Evolutionary conservation across 1,140 invertebrate species (phyloP).

Genomic region (Drosophila bifasciata): DNA sequence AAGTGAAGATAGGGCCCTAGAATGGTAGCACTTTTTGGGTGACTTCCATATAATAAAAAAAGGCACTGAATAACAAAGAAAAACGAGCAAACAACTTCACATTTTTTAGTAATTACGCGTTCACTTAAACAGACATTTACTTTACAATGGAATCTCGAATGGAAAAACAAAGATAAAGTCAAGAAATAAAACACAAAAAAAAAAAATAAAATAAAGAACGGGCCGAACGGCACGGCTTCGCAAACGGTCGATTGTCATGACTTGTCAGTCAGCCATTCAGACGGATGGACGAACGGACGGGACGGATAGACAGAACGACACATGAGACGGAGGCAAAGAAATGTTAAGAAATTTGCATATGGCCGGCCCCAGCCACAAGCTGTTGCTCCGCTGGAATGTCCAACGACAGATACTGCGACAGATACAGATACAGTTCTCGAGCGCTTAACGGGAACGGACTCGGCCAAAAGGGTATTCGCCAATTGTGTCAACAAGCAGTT

Average conservation of each 20-base stretch:
- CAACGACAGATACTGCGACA: slow-evolving; percentile 19
- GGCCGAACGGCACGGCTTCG: slow-evolving; percentile 55
- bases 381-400: slow-evolving; percentile 74
- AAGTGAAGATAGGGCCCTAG: slow-evolving; percentile 2
- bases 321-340: slow-evolving; percentile 48
- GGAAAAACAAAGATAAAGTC: slow-evolving; percentile 55
- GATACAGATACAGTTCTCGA: slow-evolving; percentile 47
- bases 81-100: slow-evolving; percentile 40
- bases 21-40: slow-evolving; percentile 52
- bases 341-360: slow-evolving; percentile 78
- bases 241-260: slow-evolving; percentile 69
- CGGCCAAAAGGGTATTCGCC: slow-evolving; percentile 66
- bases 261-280: slow-evolving; percentile 42
- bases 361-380: slow-evolving; percentile 46
- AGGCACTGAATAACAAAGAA: slow-evolving; percentile 15
- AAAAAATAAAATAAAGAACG: slow-evolving; percentile 31
- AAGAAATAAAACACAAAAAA: slow-evolving; percentile 55
- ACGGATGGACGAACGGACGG: slow-evolving; percentile 13
- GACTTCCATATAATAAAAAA: slow-evolving; percentile 47
- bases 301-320: slow-evolving; percentile 21
- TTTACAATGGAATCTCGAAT: slow-evolving; percentile 64
- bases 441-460: slow-evolving; percentile 43
- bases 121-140: slow-evolving; percentile 65
- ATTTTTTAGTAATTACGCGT: slow-evolving; percentile 73
- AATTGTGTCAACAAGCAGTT: slow-evolving; percentile 73